These are phyloP conservation scores for Chloebia gouldiae DNA, from an alignment of 2,113 vertebrate species.

Conservation along the genomic window DNA sequence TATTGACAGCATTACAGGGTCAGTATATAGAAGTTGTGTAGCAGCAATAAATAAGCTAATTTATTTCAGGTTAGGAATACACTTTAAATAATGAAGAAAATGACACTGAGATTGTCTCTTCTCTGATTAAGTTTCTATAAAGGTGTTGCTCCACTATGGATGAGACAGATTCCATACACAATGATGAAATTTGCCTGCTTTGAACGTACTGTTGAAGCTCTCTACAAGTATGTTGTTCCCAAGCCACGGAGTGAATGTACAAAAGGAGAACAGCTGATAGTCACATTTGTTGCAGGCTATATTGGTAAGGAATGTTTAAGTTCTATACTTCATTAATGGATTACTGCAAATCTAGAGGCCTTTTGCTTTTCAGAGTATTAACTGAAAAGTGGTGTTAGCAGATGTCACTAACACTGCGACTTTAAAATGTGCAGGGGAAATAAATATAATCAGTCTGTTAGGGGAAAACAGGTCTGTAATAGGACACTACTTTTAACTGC, in stretches of 20 bases:
- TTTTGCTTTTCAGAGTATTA: not conserved
- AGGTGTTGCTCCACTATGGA: slow-evolving; percentile 95
- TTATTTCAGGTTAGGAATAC: not conserved
- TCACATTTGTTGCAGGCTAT: slow-evolving; percentile 95
- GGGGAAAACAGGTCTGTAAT: not conserved
- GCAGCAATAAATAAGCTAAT: not conserved
- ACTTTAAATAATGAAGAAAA: not conserved
- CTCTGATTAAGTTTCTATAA: slow-evolving; percentile 90
- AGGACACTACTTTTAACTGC: not conserved
- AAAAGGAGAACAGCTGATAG: slow-evolving; percentile 91
- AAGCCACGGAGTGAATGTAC: slow-evolving; percentile 93
- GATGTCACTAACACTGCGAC: not conserved
- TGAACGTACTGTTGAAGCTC: slow-evolving; percentile 93
- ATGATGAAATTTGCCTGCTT: slow-evolving; percentile 99
- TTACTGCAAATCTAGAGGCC: not conserved
- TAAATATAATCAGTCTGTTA: not conserved
- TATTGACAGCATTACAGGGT: not conserved
- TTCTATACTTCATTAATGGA: not conserved
- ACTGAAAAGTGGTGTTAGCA: not conserved
- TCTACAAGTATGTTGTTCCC: slow-evolving; percentile 93
- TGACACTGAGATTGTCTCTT: not conserved
- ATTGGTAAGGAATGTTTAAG: slow-evolving; percentile 84
- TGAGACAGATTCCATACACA: slow-evolving; percentile 99
- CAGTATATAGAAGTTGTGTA: not conserved
- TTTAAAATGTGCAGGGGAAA: not conserved